phyloP scores from a whole-genome alignment of 2,888 invertebrate species.

The Hecatera dysodea region DNA sequence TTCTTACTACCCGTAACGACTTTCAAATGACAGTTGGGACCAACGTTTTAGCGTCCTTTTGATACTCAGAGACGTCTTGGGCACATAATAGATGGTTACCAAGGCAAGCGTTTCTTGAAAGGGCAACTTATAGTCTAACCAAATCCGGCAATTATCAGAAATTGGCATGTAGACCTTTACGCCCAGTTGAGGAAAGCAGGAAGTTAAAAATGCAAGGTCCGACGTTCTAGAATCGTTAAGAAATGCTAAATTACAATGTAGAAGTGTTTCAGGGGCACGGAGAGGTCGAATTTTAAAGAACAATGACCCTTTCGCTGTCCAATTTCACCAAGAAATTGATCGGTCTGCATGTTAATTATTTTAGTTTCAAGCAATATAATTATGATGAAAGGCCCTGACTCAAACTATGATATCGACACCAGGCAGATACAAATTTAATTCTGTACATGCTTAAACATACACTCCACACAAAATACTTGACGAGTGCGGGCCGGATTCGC shows the following conservation, averaged over 20 bases:
- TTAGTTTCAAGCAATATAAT: not conserved
- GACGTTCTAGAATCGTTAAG: conserved; percentile 4
- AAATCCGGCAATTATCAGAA: not conserved
- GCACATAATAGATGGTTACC: not conserved
- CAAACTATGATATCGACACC: not conserved
- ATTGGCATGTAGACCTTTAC: not conserved
- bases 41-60: not conserved
- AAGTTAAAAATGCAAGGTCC: conserved; percentile 8
- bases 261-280: not conserved
- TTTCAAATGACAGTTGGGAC: not conserved
- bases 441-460: too few relatives aligned
- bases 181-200: not conserved
- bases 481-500: not conserved
- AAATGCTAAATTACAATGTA: not conserved
- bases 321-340: not conserved
- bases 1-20: not conserved
- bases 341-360: conserved; percentile 1
- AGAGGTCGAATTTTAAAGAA: conserved; percentile 7
- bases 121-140: not conserved
- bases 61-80: too few relatives aligned
- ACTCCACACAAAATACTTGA: not conserved
- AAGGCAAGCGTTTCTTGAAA: not conserved
- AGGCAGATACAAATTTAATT: not conserved
- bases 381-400: not conserved
- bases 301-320: not conserved